These are phyloP conservation scores for Ficedula albicollis DNA, from an alignment of 2,797 vertebrate species.

Conservation along the genomic window DNA sequence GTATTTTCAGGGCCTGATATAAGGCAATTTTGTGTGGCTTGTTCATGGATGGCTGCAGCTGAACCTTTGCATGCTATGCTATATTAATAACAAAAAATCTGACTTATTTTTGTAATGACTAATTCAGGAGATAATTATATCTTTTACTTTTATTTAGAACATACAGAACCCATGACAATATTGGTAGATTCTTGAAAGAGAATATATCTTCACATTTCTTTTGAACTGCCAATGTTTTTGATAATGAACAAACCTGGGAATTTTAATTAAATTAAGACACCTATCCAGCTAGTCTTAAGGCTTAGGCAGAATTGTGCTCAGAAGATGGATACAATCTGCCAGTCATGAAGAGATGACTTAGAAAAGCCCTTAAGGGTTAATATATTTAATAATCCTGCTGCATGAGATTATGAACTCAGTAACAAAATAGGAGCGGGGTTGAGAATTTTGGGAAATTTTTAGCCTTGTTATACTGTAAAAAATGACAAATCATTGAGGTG, in stretches of 20 bases:
- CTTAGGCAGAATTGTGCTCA: neutral
- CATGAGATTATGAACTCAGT: neutral
- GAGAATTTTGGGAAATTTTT: neutral
- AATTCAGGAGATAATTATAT: neutral
- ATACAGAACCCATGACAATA: neutral
- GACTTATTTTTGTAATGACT: neutral
- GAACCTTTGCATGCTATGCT: neutral
- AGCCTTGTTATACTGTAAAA: neutral
- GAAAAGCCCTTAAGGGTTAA: neutral
- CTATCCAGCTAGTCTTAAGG: neutral
- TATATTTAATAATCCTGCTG: neutral
- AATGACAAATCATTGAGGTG: neutral
- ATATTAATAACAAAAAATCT: neutral
- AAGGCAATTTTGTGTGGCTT: neutral
- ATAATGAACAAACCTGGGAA: neutral
- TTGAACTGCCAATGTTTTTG: neutral
- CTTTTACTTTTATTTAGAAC: neutral
- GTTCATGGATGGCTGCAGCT: neutral
- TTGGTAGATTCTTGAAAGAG: neutral
- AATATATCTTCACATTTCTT: fast-evolving
- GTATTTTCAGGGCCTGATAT: neutral
- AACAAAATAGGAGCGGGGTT: neutral
- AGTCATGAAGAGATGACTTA: neutral
- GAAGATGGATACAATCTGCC: neutral
- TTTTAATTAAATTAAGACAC: neutral